Base-by-base conservation (phyloP, 2,797 vertebrate genomes). In the Notoglanidium macrostoma region DNA sequence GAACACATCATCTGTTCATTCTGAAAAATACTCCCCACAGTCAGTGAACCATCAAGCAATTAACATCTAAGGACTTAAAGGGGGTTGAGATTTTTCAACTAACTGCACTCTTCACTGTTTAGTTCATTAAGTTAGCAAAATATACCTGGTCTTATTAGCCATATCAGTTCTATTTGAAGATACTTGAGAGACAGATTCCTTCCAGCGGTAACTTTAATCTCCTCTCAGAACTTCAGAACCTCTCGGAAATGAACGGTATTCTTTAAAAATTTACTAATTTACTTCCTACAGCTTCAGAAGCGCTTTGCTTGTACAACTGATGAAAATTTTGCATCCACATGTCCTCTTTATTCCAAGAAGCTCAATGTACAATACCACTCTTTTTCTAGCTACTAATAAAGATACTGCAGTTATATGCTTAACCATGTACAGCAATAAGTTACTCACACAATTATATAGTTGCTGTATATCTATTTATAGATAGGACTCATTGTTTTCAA, bases 21-120 rank as follows among this genome's bases (percentile, higher is more conserved):
- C 46, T 23, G 11, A 68, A 54, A 35, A 83, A 68, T 51, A 54
- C n/a, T 29, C 26, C 81, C 63, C 29, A 51, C 81, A 54, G 63
- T 29, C 46, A 35, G 19, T 35, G 46, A 83, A 54, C 84, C 55
- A 86, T 86, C 63, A 68, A 68, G 49, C 74, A 86, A 79, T 86
- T 86, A 79, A 79, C 51, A 79, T 79, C 49, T 68, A 5, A 54
- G 40, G 49, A 77, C 46, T 65, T 85, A 40, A 78, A 57, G 40
- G 21, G 57, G 73, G 63, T 51, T 6, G 46, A 26, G 46, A 51
- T 26, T 85, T 83, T 87, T 88, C 59, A 55, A 86, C 65, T 54
- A 46, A 80, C 78, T 77, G 63, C 35, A 59, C n/a, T n/a, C 8
- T 29, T 63, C 84, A 35, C 81, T 54, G 32, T 67, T 59, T 35